These are phyloP conservation scores for Sycobia sp. DNA, from an alignment of 1,140 invertebrate genomes.

Conservation along the genomic window DNA sequence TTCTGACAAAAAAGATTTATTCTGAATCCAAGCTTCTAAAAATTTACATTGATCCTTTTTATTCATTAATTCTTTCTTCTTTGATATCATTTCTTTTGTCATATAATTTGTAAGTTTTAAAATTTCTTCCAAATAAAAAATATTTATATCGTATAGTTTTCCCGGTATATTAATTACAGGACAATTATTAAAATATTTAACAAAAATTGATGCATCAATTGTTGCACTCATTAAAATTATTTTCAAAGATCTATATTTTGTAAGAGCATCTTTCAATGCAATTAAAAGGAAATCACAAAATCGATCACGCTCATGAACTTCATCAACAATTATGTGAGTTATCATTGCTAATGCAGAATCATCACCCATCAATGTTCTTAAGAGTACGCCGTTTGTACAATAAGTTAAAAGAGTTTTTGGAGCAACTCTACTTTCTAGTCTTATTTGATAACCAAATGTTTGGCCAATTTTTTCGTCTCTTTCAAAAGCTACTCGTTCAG, in stretches of 20 bases:
- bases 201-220: constrained; percentile 80
- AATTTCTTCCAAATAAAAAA: constrained; percentile 84
- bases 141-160: constrained; percentile 76
- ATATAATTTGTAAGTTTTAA: constrained; percentile 74
- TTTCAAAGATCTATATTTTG: constrained; percentile 74
- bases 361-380: constrained; percentile 82
- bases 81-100: constrained; percentile 68
- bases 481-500: constrained; percentile 82
- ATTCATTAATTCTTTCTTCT: constrained; percentile 56
- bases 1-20: constrained; percentile 37
- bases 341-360: constrained; percentile 71
- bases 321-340: constrained; percentile 90
- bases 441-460: constrained; percentile 93
- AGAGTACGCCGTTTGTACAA: constrained; percentile 89
- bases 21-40: constrained; percentile 61
- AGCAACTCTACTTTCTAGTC: constrained; percentile 81
- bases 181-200: constrained; percentile 81
- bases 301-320: constrained; percentile 93
- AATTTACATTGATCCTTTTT: constrained; percentile 61
- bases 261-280: constrained; percentile 77
- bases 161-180: constrained; percentile 83
- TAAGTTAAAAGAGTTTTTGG: constrained; percentile 84
- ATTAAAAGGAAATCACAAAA: constrained; percentile 92
- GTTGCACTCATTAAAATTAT: constrained; percentile 96
- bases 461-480: constrained; percentile 84